phyloP scores from a whole-genome alignment of 2,797 vertebrate genomes.

The Glyptemys insculpta region DNA sequence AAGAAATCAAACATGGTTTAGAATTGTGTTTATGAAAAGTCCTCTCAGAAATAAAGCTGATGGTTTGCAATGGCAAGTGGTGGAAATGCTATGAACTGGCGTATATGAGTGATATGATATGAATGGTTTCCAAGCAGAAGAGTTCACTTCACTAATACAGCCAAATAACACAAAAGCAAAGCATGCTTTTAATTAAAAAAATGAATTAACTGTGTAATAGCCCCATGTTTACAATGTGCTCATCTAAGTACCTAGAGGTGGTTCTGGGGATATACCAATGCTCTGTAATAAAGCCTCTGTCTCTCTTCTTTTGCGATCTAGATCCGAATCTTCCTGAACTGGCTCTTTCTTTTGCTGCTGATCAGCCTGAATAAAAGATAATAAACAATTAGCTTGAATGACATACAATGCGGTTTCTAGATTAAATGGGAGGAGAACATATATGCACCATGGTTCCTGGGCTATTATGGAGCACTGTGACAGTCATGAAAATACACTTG shows the following conservation, averaged over 20 bases:
- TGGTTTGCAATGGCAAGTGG: constrained; percentile 47
- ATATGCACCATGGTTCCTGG: background rate
- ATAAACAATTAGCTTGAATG: background rate
- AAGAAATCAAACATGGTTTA: constrained; percentile 64
- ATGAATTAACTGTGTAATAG: constrained; percentile 39
- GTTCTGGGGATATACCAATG: constrained; percentile 91
- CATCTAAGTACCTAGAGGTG: constrained; percentile 86
- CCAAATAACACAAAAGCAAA: constrained; percentile 68
- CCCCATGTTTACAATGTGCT: constrained; percentile 45
- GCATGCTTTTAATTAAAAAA: constrained; percentile 59
- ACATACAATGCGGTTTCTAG: background rate
- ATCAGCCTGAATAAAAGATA: constrained; percentile 77
- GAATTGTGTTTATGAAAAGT: background rate
- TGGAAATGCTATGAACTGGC: constrained; percentile 63
- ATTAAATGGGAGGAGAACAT: background rate
- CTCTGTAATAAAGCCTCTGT: constrained; percentile 90
- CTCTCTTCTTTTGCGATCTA: constrained; percentile 89
- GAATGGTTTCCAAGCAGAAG: constrained; percentile 68
- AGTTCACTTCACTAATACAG: constrained; percentile 62
- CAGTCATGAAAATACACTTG: background rate
- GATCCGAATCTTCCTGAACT: constrained; percentile 86
- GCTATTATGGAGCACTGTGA: background rate
- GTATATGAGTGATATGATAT: constrained; percentile 44
- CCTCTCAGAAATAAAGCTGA: constrained; percentile 44
- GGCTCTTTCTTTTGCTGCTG: constrained; percentile 88